A percentile compares a stretch with the other conserved stretches of the same genome.
Conservation (phyloP, 2,888 invertebrate genomes). For the Hemicrepidius hirtus region DNA sequence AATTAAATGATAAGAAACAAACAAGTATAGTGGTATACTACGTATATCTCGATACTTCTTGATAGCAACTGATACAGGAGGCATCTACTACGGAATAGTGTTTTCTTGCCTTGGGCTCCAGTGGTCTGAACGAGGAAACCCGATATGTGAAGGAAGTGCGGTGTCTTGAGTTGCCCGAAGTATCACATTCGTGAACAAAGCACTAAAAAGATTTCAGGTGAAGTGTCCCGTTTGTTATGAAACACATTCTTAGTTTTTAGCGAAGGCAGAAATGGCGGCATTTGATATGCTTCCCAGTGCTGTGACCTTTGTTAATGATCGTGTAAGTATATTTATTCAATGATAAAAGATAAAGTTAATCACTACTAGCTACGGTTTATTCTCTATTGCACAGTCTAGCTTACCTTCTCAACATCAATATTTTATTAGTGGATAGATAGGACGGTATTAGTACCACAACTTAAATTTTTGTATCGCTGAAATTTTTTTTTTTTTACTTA, state of each 20-base stretch:
- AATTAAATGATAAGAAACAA: too few relatives aligned
- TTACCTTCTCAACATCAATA: too few relatives aligned
- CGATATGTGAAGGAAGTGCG: slow-evolving; percentile 37
- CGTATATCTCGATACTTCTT: background rate
- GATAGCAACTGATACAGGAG: background rate
- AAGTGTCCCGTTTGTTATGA: slow-evolving; percentile 22
- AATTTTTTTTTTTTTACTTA: too few relatives aligned
- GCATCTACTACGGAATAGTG: slow-evolving; percentile 1
- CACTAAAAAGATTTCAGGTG: slow-evolving; percentile 41
- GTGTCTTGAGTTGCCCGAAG: slow-evolving; percentile 32
- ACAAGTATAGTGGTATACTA: too few relatives aligned
- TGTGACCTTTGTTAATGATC: slow-evolving; percentile 62
- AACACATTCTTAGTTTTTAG: background rate
- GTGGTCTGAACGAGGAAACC: slow-evolving; percentile 30
- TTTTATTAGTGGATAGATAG: too few relatives aligned
- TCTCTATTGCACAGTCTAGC: too few relatives aligned
- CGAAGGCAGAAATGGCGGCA: slow-evolving; percentile 38
- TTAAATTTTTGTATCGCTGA: too few relatives aligned
- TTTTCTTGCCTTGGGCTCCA: background rate
- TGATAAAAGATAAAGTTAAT: slow-evolving; percentile 16
- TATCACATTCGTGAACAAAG: slow-evolving; percentile 31
- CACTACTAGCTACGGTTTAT: background rate
- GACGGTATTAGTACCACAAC: too few relatives aligned
- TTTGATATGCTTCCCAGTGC: slow-evolving; percentile 64
- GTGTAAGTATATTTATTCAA: slow-evolving; percentile 60